Evolutionary conservation across 2,113 vertebrate genomes (phyloP).

Genomic region (Nothobranchius kuhntae): DNA sequence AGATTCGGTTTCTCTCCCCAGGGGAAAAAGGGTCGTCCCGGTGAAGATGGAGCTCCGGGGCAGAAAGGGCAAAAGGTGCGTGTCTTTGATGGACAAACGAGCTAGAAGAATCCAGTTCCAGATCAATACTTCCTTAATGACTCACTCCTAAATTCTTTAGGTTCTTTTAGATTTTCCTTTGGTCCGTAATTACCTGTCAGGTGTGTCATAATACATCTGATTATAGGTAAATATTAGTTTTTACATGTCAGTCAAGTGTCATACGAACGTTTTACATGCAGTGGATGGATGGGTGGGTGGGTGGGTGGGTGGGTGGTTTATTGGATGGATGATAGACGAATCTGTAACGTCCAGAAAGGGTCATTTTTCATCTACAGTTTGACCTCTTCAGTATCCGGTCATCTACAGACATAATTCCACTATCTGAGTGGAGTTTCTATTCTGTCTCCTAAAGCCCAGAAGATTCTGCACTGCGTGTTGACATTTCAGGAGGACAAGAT

Average conservation of each 20-base stretch:
- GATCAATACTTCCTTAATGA: constrained; percentile 1
- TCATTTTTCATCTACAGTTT: no score
- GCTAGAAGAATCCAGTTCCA: constrained; percentile 6
- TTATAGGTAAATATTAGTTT: neutral
- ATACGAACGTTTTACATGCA: no score
- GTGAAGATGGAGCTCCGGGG: constrained; percentile 84
- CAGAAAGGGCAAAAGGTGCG: constrained; percentile 86
- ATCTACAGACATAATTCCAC: no score
- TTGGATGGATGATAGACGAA: neutral
- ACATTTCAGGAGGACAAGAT: no score
- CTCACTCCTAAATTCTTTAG: constrained; percentile 2
- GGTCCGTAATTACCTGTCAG: neutral
- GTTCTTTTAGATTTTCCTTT: neutral
- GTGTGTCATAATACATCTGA: no score
- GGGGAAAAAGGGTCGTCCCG: constrained; percentile 89
- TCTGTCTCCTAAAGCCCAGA: no score
- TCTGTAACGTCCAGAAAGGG: no score
- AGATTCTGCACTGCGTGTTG: no score
- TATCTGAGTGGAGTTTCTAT: no score
- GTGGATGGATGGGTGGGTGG: neutral
- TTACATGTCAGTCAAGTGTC: no score
- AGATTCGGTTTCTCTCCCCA: constrained; percentile 62
- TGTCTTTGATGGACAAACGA: constrained; percentile 25
- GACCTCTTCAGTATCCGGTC: no score
- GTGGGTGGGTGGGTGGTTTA: neutral